Conservation (phyloP, 2,888 invertebrate genomes). For the Bembecia ichneumoniformis region DNA sequence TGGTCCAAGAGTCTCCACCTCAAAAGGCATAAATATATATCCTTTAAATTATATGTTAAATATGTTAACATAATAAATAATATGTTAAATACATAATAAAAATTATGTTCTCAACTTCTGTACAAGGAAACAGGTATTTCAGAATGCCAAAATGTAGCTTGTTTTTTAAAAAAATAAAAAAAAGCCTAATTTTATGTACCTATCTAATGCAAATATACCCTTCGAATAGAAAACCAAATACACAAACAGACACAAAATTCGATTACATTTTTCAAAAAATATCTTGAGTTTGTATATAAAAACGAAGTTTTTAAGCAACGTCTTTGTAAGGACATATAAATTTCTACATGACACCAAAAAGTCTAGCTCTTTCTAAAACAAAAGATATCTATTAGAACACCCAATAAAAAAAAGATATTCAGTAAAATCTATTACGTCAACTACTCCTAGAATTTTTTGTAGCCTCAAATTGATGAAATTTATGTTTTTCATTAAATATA, state of each 20-base stretch:
- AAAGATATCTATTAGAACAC: conserved; percentile 30
- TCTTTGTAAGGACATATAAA: not conserved
- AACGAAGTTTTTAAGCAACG: not conserved
- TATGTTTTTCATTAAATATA: not conserved
- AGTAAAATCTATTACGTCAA: conserved; percentile 28
- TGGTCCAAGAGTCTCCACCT: too few species aligned
- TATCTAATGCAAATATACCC: conserved; percentile 4
- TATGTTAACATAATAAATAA: too few species aligned
- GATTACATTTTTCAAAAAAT: conserved; percentile 1
- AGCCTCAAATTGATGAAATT: conserved; percentile 30
- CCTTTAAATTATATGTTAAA: too few species aligned
- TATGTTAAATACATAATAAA: too few species aligned
- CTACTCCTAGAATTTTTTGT: conserved; percentile 38
- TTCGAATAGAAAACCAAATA: not conserved
- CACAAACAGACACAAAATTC: not conserved
- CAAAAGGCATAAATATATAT: too few species aligned
- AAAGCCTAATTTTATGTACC: too few species aligned
- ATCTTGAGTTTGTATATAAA: not conserved
- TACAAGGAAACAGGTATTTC: too few species aligned
- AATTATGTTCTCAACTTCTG: too few species aligned
- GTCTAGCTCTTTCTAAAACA: conserved; percentile 56
- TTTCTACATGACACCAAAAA: conserved; percentile 54
- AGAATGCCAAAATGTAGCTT: too few species aligned
- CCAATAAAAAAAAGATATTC: conserved; percentile 31
- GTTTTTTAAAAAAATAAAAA: too few species aligned